These are phyloP conservation scores for Chydorus sphaericus DNA, from an alignment of 2,888 invertebrate species.

Conservation along the genomic window DNA sequence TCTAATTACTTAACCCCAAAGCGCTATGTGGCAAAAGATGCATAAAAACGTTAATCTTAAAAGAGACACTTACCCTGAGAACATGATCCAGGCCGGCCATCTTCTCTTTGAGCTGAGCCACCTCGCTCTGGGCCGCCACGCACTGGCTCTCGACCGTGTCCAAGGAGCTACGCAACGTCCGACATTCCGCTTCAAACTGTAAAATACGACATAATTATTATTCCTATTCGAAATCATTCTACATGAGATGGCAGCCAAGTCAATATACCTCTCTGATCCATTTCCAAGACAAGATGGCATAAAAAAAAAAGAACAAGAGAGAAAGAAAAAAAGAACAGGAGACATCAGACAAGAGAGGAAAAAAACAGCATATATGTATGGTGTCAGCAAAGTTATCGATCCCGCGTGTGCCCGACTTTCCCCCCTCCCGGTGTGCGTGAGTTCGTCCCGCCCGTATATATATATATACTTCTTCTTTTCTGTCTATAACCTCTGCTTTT, in stretches of 20 bases:
- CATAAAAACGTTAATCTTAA: not conserved
- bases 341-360: too few species aligned
- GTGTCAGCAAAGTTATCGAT: too few species aligned
- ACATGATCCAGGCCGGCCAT: conserved; percentile 31
- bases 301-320: not conserved
- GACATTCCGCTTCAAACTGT: conserved; percentile 14
- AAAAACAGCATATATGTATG: too few species aligned
- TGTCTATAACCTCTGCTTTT: too few species aligned
- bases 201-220: not conserved
- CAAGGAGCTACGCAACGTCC: conserved; percentile 14
- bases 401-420: too few species aligned
- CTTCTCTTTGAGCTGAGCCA: conserved; percentile 27
- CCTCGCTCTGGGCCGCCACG: conserved; percentile 27
- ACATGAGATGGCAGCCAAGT: too few species aligned
- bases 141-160: conserved; percentile 23
- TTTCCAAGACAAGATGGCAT: not conserved
- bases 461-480: too few species aligned
- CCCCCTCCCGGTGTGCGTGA: not conserved
- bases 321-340: not conserved
- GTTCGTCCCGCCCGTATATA: too few species aligned
- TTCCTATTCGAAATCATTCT: not conserved
- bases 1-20: too few species aligned
- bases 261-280: too few species aligned
- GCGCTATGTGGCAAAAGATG: too few species aligned
- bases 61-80: conserved; percentile 27